A percentile compares a stretch with the other conserved stretches of the same genome.
Evolutionary conservation across 2,113 vertebrate species (phyloP).

Genomic region (Neogale vison): DNA sequence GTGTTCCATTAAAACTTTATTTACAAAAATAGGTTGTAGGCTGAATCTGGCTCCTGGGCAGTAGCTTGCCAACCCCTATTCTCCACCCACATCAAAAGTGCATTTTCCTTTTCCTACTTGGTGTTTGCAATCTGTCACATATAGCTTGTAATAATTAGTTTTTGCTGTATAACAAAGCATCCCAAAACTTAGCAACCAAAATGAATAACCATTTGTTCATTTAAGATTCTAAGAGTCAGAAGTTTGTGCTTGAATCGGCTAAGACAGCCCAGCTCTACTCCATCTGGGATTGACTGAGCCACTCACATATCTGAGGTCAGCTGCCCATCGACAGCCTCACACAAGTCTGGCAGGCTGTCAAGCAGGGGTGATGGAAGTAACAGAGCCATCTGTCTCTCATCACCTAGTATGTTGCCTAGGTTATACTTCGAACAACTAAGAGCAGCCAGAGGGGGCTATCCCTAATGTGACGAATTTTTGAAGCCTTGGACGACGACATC

Average conservation of each 20-base stretch:
- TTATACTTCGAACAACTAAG: neutral
- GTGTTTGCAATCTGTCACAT: neutral
- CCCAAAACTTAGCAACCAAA: neutral
- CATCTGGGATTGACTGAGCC: neutral
- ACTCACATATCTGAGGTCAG: neutral
- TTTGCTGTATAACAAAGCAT: neutral
- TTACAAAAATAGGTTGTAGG: neutral
- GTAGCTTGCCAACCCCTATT: neutral
- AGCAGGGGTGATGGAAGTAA: neutral
- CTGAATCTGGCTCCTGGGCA: neutral
- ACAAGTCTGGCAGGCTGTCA: neutral
- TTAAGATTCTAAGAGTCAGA: neutral
- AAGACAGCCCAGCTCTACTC: neutral
- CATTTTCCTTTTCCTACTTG: neutral
- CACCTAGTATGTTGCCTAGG: neutral
- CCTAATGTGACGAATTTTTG: neutral
- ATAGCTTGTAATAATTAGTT: neutral
- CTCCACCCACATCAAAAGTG: neutral
- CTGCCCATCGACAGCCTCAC: neutral
- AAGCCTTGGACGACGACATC: neutral
- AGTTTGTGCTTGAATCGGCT: neutral
- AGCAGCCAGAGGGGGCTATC: neutral
- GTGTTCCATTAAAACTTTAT: conserved; percentile 10
- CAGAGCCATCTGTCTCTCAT: neutral
- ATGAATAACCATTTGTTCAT: neutral